These are phyloP conservation scores for Muntiacus muntjak DNA, from an alignment of 2,113 vertebrate species.

Conservation along the genomic window DNA sequence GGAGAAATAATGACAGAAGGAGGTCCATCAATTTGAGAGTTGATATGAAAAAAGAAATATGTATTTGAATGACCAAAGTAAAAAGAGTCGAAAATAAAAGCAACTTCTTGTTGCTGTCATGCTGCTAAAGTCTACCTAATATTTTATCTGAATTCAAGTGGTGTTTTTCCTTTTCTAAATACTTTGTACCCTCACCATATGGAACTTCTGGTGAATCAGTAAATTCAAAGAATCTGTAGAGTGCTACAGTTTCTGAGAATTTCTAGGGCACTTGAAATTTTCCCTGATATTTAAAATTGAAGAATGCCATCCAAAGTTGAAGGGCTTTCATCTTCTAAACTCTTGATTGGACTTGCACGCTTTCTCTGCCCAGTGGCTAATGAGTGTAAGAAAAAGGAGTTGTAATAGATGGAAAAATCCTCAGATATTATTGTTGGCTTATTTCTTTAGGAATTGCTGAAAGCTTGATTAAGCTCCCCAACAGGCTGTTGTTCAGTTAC, in stretches of 20 bases:
- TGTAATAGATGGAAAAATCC: neutral
- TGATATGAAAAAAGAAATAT: constrained; percentile 14
- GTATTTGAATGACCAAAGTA: neutral
- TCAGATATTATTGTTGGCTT: neutral
- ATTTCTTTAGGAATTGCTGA: neutral
- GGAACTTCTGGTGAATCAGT: neutral
- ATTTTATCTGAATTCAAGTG: neutral
- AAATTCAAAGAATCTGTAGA: neutral
- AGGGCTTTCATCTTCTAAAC: neutral
- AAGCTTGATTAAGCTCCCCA: neutral
- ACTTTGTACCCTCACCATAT: neutral
- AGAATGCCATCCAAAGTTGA: neutral
- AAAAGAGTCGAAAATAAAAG: neutral
- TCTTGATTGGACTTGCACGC: neutral
- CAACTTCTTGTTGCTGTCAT: neutral
- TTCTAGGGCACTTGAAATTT: neutral
- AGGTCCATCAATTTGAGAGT: constrained; percentile 41
- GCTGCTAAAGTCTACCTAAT: neutral
- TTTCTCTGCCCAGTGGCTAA: neutral
- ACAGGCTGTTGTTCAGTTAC: neutral
- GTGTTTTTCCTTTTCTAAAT: neutral
- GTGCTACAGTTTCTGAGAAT: neutral
- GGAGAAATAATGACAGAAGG: constrained; percentile 59
- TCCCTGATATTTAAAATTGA: neutral
- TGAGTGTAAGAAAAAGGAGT: neutral